Conservation (phyloP, 2,797 vertebrate species). For the Trematomus bernacchii region DNA sequence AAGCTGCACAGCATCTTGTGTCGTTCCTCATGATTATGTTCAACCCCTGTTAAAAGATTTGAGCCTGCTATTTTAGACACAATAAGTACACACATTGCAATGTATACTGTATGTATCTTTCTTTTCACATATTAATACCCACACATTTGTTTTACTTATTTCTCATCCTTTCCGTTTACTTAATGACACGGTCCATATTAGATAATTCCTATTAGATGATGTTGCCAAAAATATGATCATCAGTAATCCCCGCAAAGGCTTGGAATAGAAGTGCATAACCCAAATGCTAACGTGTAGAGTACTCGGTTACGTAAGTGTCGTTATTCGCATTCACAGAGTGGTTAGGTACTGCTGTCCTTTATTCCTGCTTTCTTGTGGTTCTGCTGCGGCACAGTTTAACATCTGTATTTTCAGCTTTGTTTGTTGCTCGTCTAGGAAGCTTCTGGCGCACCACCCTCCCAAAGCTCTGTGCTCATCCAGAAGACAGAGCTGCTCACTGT, state of each 20-base stretch:
- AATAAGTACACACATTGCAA: constrained; percentile 17
- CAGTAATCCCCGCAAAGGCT: constrained; percentile 58
- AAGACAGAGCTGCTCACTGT: constrained; percentile 51
- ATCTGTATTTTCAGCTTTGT: constrained; percentile 39
- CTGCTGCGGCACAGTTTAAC: constrained; percentile 40
- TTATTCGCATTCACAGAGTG: constrained; percentile 7
- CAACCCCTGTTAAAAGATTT: constrained; percentile 32
- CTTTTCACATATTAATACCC: constrained; percentile 23
- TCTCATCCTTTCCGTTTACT: constrained; percentile 38
- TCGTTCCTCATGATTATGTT: constrained; percentile 32
- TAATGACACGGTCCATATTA: constrained; percentile 55
- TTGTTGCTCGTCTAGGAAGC: constrained; percentile 38
- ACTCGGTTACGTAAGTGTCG: constrained; percentile 48
- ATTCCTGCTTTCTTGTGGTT: constrained; percentile 29
- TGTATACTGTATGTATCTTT: neutral
- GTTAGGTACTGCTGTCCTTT: constrained; percentile 31
- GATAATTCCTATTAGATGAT: constrained; percentile 65
- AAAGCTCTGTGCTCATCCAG: constrained; percentile 50
- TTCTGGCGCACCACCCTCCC: constrained; percentile 38
- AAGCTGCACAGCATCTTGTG: constrained; percentile 30
- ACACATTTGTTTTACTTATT: constrained; percentile 29
- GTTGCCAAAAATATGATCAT: constrained; percentile 65
- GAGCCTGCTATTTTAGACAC: constrained; percentile 31
- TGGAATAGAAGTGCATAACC: constrained; percentile 58
- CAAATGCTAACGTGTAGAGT: constrained; percentile 47